These are phyloP conservation scores for Mylabris sibirica DNA, from an alignment of 2,888 invertebrate species.

Conservation along the genomic window DNA sequence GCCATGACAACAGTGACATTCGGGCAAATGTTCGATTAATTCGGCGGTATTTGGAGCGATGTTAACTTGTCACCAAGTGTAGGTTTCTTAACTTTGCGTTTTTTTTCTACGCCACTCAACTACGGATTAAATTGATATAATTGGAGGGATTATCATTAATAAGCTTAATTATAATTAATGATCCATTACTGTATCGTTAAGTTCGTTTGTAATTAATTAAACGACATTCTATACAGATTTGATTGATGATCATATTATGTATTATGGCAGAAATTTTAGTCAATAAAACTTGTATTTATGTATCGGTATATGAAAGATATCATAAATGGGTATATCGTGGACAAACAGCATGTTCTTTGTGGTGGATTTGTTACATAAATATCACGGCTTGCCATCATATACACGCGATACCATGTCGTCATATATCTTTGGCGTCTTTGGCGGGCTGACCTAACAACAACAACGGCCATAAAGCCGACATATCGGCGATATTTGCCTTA, in stretches of 20 bases:
- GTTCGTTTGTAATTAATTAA: constrained; percentile 40
- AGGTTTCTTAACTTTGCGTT: not conserved
- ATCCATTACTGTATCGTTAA: constrained; percentile 9
- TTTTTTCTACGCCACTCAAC: not conserved
- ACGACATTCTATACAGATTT: constrained; percentile 35
- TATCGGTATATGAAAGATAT: not conserved
- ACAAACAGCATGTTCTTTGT: constrained; percentile 12
- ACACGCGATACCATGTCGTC: constrained; percentile 49
- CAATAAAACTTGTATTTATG: not conserved
- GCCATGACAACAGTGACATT: too few species aligned
- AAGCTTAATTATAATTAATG: not conserved
- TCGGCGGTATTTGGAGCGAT: not conserved
- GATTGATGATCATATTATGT: not conserved
- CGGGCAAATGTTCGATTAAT: not conserved
- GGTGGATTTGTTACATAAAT: not conserved
- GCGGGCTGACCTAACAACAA: constrained; percentile 48
- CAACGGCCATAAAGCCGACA: constrained; percentile 45
- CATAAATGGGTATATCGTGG: constrained; percentile 3
- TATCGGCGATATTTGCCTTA: constrained; percentile 35
- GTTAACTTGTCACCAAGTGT: not conserved
- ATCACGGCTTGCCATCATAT: constrained; percentile 33
- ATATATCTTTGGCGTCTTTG: constrained; percentile 51
- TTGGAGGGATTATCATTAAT: not conserved
- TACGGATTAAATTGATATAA: not conserved
- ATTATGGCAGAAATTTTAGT: not conserved